Evolutionary conservation across 1,140 invertebrate genomes (phyloP).

Genomic region (Pseudomyrmex pallidus): DNA sequence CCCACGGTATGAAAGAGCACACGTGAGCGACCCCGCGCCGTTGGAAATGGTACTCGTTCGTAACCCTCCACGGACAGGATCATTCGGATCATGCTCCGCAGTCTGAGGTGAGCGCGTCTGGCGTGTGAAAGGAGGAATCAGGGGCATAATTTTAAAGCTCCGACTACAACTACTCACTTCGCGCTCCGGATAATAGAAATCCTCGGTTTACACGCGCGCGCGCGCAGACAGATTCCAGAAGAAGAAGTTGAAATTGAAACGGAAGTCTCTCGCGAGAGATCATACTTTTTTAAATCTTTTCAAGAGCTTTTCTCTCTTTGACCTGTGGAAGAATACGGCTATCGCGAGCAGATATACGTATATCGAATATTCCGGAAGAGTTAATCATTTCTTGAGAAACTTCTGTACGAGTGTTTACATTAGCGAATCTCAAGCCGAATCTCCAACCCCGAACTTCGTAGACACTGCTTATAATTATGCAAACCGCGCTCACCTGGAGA

Average conservation of each 20-base stretch:
- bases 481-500: not conserved
- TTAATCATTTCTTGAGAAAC: not conserved
- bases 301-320: not conserved
- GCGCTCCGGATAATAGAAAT: conserved; percentile 50
- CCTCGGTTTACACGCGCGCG: conserved; percentile 13
- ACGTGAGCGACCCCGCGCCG: conserved; percentile 42
- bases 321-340: not conserved
- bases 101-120: conserved; percentile 28
- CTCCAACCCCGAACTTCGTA: not conserved
- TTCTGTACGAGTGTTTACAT: not conserved
- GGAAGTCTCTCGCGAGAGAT: conserved; percentile 2
- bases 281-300: conserved; percentile 36
- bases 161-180: conserved; percentile 44
- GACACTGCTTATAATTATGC: no score
- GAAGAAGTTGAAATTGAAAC: conserved; percentile 38
- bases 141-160: conserved; percentile 52
- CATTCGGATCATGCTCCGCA: conserved; percentile 53
- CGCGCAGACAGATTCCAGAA: not conserved
- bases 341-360: not conserved
- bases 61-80: conserved; percentile 64
- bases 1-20: conserved; percentile 9
- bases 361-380: not conserved
- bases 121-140: conserved; percentile 46
- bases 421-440: no score
- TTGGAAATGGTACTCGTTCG: conserved; percentile 52